These are phyloP conservation scores for Noctua janthe DNA, from an alignment of 2,888 invertebrate genomes.

Conservation along the genomic window DNA sequence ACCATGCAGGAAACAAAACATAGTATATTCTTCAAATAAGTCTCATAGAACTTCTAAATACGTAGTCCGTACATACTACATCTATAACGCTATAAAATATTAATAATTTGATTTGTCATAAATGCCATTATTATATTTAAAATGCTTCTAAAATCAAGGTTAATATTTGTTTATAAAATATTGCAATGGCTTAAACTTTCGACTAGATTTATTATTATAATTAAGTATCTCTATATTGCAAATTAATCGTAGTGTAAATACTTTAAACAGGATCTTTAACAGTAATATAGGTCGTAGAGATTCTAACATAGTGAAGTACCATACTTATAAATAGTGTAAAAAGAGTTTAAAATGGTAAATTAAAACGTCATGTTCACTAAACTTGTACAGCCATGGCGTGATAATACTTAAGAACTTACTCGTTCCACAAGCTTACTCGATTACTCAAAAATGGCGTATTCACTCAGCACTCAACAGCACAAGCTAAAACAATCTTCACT, in stretches of 20 bases:
- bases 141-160: conserved; percentile 72
- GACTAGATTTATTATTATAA: conserved; percentile 89
- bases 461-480: conserved; percentile 41
- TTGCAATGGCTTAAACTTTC: conserved; percentile 90
- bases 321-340: conserved; percentile 57
- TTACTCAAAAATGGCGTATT: conserved; percentile 52
- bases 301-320: conserved; percentile 59
- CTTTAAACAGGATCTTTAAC: conserved; percentile 57
- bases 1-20: conserved; percentile 77
- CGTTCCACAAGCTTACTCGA: conserved; percentile 49
- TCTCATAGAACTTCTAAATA: conserved; percentile 66
- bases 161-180: conserved; percentile 81
- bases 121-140: conserved; percentile 77
- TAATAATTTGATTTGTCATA: conserved; percentile 73
- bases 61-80: conserved; percentile 54
- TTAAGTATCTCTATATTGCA: conserved; percentile 85
- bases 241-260: conserved; percentile 66
- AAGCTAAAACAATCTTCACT: conserved; percentile 31
- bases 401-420: conserved; percentile 59
- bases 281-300: conserved; percentile 59
- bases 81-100: conserved; percentile 54
- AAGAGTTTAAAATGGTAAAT: conserved; percentile 63
- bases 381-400: conserved; percentile 48
- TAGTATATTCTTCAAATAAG: conserved; percentile 66
- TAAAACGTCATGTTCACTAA: conserved; percentile 38